Base-by-base conservation (phyloP, 2,113 vertebrate species). In the Arothron firmamentum region DNA sequence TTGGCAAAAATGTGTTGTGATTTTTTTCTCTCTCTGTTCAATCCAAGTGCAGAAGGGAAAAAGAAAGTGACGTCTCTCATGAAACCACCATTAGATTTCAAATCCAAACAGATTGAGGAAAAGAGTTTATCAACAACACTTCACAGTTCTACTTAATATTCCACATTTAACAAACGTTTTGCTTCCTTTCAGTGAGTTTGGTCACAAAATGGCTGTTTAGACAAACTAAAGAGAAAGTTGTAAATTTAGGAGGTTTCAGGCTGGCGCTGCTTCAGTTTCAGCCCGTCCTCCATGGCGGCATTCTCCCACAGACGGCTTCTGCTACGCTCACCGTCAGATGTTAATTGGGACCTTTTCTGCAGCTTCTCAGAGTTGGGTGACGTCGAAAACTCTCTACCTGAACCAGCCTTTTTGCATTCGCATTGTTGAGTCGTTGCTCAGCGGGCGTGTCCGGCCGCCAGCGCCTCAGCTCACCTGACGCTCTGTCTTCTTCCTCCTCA, bases 401-500 rank as follows among this genome's bases (percentile, higher is more conserved):
- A 56, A 25, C 11, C 55, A 45, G 17, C 38, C 0, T 65, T 14
- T 38, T 45, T 18, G 12, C 49, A 12, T 21, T 28, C 52, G 48
- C 59, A 62, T 78, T 72, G 63, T 80, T 88, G 79, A 71, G 31
- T 83, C 62, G 79, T 68, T 65, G 54, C 79, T 83, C 65, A 72
- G 20, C 57, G 84, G 84, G 89, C 79, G 82, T 88, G 84, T 60
- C 75, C 48, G 11, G 42, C 67, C 53, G 74, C 67, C 45, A 41
- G 28, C 34, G 15, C 67, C 51, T 20, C 61, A 67, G 57, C 77
- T 87, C 70, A 88, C 76, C 59, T 25, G 5, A 38, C 50, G 60
- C 34, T 79, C 59, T 83, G 62, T 85, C 61, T 86, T 53, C 78
- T 67, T 77, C 65, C 75, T 76, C 77, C 80, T 78, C 77, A 86